Evolutionary conservation across 2,888 invertebrate species (phyloP).

Genomic region (Schizaphis graminum): DNA sequence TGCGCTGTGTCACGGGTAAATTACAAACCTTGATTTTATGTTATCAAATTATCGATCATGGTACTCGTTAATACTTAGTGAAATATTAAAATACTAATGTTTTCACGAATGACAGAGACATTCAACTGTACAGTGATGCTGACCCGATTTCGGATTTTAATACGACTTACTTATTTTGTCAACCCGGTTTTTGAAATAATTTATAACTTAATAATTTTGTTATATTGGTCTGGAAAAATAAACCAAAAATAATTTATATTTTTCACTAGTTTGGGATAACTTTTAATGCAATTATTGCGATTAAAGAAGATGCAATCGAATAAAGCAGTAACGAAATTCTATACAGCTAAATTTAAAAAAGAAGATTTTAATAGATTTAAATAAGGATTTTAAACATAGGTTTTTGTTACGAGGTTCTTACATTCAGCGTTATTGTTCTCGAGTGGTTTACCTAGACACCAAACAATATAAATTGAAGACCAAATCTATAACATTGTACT

Average conservation of each 20-base stretch:
- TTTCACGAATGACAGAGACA: background rate
- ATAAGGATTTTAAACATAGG: background rate
- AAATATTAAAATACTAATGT: constrained; percentile 2
- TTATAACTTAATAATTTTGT: background rate
- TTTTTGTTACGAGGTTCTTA: background rate
- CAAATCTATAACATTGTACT: background rate
- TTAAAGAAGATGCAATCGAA: background rate
- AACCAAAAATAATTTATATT: background rate
- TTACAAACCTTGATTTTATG: background rate
- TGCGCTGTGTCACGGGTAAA: background rate
- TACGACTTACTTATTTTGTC: background rate
- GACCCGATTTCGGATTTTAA: background rate
- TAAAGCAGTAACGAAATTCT: background rate
- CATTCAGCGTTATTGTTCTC: background rate
- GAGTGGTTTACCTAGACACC: background rate
- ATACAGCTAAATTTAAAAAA: background rate
- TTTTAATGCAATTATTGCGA: background rate
- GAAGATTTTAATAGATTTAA: background rate
- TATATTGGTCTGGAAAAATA: background rate
- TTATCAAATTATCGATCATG: background rate
- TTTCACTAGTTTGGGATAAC: background rate
- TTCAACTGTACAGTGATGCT: background rate
- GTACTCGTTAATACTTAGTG: background rate
- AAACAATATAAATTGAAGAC: background rate
- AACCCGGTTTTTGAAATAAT: background rate